Base-by-base conservation (phyloP, 2,113 vertebrate species). In the Urocolius indicus region DNA sequence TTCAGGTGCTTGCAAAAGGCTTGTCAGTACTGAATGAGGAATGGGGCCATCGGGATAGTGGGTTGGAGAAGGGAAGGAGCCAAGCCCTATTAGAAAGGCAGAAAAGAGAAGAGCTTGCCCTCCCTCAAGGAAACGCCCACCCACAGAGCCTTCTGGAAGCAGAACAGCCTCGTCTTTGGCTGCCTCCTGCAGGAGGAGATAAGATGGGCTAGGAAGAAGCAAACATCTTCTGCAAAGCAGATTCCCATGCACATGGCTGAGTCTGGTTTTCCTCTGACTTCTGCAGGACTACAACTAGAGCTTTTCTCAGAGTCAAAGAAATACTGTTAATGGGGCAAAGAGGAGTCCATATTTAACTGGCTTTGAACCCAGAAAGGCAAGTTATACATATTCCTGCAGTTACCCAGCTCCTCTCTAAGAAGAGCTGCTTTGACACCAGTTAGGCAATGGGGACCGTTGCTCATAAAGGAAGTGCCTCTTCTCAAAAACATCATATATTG, bases 21-120 rank as follows among this genome's bases (percentile, higher is more conserved):
- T 61, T 73, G 75, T 54, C 2, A 0, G 36, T 61, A 65, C 67
- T 51, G 16, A 68, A 45, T 67, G 26, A 58, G 38, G 75, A 76
- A 54, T 0, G 6, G 30, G n/a, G 30, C 7, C 41, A 18, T 5
- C 2, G 1, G 30, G 16, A 38, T 10, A 17, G 12, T 17, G 22
- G 17, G 19, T 32, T 51, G 18, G n/a, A 66, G 41, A 65, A 73
- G 21, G 21, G 24, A 86, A 84, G 29, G 38, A 80, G 22, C 5
- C 29, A 13, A 8, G 19, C 58, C 46, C 32, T 46, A 21, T 8
- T 27, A 26, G 34, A 74, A 81, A 55, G 48, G 16, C 22, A 93
- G 16, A 49, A 30, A 76, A 27, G 13, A 71, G 30, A 30, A 58
- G 34, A 67, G 27, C 32, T 92, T 89, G 34, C 18, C n/a, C 29